Evolutionary conservation across 2,113 vertebrate species (phyloP), one percentile per base, ranked within the genome.

Genomic region (Agapornis roseicollis): DNA sequence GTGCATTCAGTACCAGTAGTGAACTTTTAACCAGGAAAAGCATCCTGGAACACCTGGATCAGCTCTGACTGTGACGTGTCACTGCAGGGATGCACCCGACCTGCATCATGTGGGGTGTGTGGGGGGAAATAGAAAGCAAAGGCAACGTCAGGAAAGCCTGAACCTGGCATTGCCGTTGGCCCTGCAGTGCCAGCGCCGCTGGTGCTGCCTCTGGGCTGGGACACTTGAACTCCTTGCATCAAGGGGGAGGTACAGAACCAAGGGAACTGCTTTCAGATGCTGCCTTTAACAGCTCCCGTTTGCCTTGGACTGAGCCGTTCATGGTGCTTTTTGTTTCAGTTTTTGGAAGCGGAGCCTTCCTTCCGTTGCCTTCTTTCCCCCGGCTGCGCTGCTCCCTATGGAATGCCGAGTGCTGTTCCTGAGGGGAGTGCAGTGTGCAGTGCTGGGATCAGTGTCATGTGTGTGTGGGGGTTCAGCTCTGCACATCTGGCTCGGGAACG

Each of bases 161-260:
- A 69, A 20, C 11, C 8, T 0, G 1, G 66, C 6, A 0, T 8
- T 27, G 1, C 1, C 9, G 25, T 11, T 6, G 7, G 37, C 60
- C 77, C 83, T 49, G 17, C 68, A 22, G 4, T 25, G 84, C 66
- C 69, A 7, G 77, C 0, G 3, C 37, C 16, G n/a, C 89, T 60
- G 88, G 79, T 42, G 86, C 93, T 47, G 89, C 80, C 86, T 11
- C 87, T 69, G 23, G 73, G 84, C 91, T 79, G 93, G 80, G 52
- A 29, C 31, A 4, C 16, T 22, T 28, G 33, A 7, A 44, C 91
- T 93, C 89, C 97, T 97, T 96, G 95, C 81, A 96, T 94, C 96
- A 95, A 95, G 96, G 93, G 95, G 92, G 37, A 74, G 55, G 56
- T 46, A 11, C 46, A 61, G 68, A 49, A 61, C 47, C 53, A 42